phyloP scores from a whole-genome alignment of 2,113 vertebrate genomes.

The Electrona antarctica region DNA sequence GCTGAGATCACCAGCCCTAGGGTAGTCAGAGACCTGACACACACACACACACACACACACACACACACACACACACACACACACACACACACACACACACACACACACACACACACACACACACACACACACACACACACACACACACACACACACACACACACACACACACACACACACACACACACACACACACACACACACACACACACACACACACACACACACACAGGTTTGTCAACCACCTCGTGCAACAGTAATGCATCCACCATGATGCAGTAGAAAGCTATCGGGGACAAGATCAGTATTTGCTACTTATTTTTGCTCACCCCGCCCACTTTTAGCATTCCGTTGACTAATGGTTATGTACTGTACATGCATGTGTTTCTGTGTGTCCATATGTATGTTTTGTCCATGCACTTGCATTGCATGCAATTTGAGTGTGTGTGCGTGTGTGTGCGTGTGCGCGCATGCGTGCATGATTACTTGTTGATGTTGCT shows the following conservation, averaged over 20 bases:
- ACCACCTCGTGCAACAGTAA: too few species aligned
- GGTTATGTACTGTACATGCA: too few species aligned
- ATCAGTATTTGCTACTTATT: too few species aligned
- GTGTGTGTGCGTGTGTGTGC: background rate
- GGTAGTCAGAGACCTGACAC: slow-evolving; percentile 90
- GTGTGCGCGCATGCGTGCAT: background rate
- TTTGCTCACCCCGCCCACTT: too few species aligned
- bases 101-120: slow-evolving; percentile 8
- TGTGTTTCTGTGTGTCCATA: background rate
- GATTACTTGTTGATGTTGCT: slow-evolving; percentile 98
- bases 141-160: slow-evolving; percentile 22
- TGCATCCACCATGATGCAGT: too few species aligned
- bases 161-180: slow-evolving; percentile 30
- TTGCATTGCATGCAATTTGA: too few species aligned
- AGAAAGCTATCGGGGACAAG: too few species aligned
- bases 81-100: slow-evolving; percentile 7
- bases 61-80: slow-evolving; percentile 7
- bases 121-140: slow-evolving; percentile 8
- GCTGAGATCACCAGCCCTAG: slow-evolving; percentile 96
- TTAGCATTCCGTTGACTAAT: too few species aligned
- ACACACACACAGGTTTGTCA: too few species aligned
- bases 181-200: slow-evolving; percentile 35
- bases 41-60: slow-evolving; percentile 27
- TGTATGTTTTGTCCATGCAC: background rate
- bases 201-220: slow-evolving; percentile 31